Evolutionary conservation across 2,888 invertebrate genomes (phyloP).

Genomic region (Escarpia spicata): DNA sequence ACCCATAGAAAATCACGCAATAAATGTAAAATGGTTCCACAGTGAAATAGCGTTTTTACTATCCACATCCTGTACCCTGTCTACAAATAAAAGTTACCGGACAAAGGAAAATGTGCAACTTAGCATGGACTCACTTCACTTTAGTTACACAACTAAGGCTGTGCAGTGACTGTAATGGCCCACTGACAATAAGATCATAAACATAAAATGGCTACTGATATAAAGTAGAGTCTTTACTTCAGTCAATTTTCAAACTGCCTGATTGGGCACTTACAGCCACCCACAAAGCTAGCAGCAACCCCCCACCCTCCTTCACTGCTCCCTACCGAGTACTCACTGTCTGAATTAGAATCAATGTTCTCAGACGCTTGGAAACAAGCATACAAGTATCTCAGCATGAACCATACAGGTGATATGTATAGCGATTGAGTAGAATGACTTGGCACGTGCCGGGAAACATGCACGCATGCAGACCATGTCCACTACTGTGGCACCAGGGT

Average conservation of each 20-base stretch:
- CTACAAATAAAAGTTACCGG: too few relatives aligned
- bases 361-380: not conserved
- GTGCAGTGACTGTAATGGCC: too few relatives aligned
- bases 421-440: not conserved
- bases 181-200: too few relatives aligned
- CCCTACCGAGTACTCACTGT: not conserved
- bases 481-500: not conserved
- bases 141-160: too few relatives aligned
- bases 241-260: not conserved
- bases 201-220: too few relatives aligned
- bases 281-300: not conserved
- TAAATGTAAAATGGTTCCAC: too few relatives aligned
- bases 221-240: too few relatives aligned
- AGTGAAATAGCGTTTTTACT: too few relatives aligned
- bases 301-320: not conserved
- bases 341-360: not conserved
- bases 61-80: too few relatives aligned
- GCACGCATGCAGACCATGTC: not conserved
- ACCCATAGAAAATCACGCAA: too few relatives aligned
- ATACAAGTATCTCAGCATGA: not conserved
- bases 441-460: not conserved
- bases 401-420: not conserved
- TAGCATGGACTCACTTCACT: too few relatives aligned
- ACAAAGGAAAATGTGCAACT: too few relatives aligned
- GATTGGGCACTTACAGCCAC: not conserved